These are phyloP conservation scores for Datnioides undecimradiatus DNA, from an alignment of 2,113 vertebrate genomes.

Conservation along the genomic window DNA sequence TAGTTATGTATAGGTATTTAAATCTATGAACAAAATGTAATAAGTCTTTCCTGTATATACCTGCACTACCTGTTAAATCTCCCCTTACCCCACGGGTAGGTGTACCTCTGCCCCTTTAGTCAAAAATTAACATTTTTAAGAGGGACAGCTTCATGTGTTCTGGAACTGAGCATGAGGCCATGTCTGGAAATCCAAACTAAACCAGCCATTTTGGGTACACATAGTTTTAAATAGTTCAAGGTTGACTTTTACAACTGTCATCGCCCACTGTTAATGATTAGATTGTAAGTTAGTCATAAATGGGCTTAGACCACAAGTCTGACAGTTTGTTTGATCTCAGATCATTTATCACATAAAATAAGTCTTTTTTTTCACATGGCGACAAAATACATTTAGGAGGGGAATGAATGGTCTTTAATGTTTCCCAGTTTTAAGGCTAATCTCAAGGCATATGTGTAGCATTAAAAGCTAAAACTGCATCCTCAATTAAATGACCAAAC, in stretches of 20 bases:
- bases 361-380: not conserved
- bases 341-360: too few relatives aligned
- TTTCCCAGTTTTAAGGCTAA: not conserved
- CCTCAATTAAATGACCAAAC: not conserved
- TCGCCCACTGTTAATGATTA: constrained; percentile 20
- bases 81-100: not conserved
- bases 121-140: not conserved
- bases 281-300: not conserved
- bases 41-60: not conserved
- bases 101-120: too few relatives aligned
- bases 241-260: not conserved
- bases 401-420: not conserved
- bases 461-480: not conserved
- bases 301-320: not conserved
- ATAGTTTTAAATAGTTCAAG: too few relatives aligned
- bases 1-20: not conserved
- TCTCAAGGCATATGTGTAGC: not conserved
- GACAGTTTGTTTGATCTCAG: not conserved
- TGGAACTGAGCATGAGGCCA: not conserved
- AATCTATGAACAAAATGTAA: not conserved
- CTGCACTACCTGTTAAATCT: not conserved
- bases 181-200: not conserved
- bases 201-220: not conserved
- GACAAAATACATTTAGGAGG: not conserved
- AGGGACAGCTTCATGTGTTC: not conserved